Evolutionary conservation across 2,113 vertebrate genomes (phyloP), one percentile per base, ranked within the genome.

Genomic region (Hypomesus transpacificus): DNA sequence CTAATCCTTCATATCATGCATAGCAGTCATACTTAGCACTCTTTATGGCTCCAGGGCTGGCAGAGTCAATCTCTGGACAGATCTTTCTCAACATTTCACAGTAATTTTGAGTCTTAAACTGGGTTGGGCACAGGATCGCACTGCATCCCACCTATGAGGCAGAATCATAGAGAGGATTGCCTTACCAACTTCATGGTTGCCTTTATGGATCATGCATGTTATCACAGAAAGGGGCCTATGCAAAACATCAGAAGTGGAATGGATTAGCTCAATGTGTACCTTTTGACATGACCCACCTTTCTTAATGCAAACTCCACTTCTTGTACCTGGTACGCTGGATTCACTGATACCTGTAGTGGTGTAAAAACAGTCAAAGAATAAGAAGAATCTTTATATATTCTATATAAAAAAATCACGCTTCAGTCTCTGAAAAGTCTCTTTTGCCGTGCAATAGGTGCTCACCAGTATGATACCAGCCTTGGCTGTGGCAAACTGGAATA

Each of bases 381-480:
- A 60, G 26, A 6, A 28, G 21, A 31, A 60, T 3, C 22, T 31
- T 69, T 5, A 2, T 54, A 54, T 9, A 54, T 46, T 46, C 39
- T 2, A 46, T 0, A 13, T 11, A 1, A 9, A 9, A 46, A 46
- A 9, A 46, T 46, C 1, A 11, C 7, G 9, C 7, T 34, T n/a
- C 17, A 58, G 1, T 58, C 21, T 20, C 57, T 22, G 2, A 20
- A n/a, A 11, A 24, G 9, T 28, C 14, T 9, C 63, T 13, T 46
- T 21, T 39, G 17, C 31, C 22, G 26, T 31, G n/a, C 46, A 11
- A 14, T 20, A 53, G 68, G 53, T 60, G 57, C 94, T 94, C 82
- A 99, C 97, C 96, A 97, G 70, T 71, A 99, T 91, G 58, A 98
- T 93, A 64, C 97, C 97, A 13, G 95, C 95, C 83, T 94, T 93